Percentiles rank a stretch among this genome's conserved stretches.
These are phyloP conservation scores for Zaprionus kolodkinae DNA, from an alignment of 1,140 invertebrate genomes.

Conservation along the genomic window DNA sequence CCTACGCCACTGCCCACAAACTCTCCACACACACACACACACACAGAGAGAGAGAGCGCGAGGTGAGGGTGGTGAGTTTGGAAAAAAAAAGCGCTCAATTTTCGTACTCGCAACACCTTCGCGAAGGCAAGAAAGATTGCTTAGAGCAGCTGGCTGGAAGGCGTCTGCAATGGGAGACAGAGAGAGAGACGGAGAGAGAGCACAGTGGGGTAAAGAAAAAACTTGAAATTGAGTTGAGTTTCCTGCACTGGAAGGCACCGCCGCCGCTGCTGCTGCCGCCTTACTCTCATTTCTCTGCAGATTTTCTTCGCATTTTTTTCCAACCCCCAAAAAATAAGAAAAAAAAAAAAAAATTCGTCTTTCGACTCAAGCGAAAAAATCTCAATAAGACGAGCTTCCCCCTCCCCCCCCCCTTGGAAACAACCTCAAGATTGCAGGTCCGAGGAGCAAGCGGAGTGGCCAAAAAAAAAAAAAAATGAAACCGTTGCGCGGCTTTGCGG, in stretches of 20 bases:
- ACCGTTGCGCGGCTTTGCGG: conserved; percentile 70
- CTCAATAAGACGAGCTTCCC: conserved; percentile 44
- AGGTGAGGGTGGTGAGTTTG: conserved; percentile 19
- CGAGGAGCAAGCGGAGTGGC: conserved; percentile 27
- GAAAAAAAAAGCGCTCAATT: conserved; percentile 75
- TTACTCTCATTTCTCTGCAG: conserved; percentile 33
- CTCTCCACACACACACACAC: background rate
- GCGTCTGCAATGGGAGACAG: conserved; percentile 7
- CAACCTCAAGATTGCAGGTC: conserved; percentile 46
- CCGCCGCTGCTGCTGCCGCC: background rate
- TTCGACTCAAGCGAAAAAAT: conserved; percentile 63
- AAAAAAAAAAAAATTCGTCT: conserved; percentile 24
- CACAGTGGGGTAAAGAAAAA: background rate
- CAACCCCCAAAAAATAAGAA: conserved; percentile 57
- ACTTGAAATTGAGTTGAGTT: conserved; percentile 40
- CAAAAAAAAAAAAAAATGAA: conserved; percentile 53
- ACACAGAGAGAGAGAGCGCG: no score
- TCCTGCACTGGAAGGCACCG: conserved; percentile 23
- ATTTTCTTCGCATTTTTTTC: background rate
- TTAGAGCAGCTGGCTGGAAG: conserved; percentile 18
- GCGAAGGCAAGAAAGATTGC: conserved; percentile 7
- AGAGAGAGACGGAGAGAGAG: background rate
- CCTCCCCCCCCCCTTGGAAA: background rate
- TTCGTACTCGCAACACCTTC: conserved; percentile 63
- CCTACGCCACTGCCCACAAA: conserved; percentile 7